Evolutionary conservation across 1,140 invertebrate species (phyloP), one percentile per base, ranked within the genome.

Genomic region (Drosophila bipectinata): DNA sequence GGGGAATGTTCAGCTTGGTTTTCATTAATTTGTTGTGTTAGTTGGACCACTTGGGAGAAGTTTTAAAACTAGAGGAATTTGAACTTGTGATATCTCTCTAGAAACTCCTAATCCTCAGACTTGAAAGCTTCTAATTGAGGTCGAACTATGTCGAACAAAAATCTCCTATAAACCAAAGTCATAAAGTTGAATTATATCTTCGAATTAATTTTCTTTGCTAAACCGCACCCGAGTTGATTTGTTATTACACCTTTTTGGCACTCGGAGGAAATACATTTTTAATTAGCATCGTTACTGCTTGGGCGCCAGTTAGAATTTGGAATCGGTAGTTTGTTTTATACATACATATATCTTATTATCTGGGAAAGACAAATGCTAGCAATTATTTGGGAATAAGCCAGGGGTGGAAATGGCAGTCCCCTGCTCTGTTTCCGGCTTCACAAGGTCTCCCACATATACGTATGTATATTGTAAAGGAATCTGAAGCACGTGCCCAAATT

Each of bases 401-500:
- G 24, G 32, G 41, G 26, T 28, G 26, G 26, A 28, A 28, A 51
- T 32, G 48, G 39, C 12, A 24, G n/a, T 21, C 21, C 21, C 37
- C n/a, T 7, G 1, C 8, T 18, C 52, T 4, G 37, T 39, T 54
- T 48, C 48, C 39, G 32, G 45, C 45, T 21, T 26, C 82, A 53
- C 80, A 85, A 84, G 80, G 81, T 85, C 81, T 64, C 41, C 44
- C 60, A 44, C 41, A 78, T 14, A 41, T 10, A 56, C 4, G 39
- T 14, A 4, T 9, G 24, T n/a, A 41, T 15, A 28, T 15, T 24
- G 8, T 8, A n/a, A 48, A 5, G 8, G 26, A 32, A 67, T 60
- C 72, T 66, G 26, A 53, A 87, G 73, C 81, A 84, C 81, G 81
- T 87, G 82, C 73, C 48, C 67, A 85, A 83, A 84, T 84, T 72